Base-by-base conservation (phyloP, 2,113 vertebrate species). In the Turnix velox region DNA sequence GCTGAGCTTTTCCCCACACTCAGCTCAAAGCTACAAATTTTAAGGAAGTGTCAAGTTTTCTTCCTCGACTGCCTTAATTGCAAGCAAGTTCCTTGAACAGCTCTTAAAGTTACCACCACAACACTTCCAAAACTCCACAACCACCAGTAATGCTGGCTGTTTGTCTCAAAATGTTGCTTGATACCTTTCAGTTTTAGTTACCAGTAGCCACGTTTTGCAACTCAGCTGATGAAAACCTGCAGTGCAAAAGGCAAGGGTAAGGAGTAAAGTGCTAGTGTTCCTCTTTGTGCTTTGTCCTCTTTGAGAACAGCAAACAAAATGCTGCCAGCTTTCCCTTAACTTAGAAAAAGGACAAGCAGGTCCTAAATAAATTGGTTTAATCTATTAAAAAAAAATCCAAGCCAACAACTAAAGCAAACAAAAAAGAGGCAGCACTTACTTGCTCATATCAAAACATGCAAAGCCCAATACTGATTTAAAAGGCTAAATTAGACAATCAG, bases 81-180 rank as follows among this genome's bases (percentile, higher is more conserved):
- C 15, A 88, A 59, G 25, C n/a, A 73, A 91, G 51, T 37, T 88
- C 45, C 73, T 69, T 51, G 68, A 87, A 86, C n/a, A 80, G 11
- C 17, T 31, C 35, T 20, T 33, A 28, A 84, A 49, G 7, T 68
- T 83, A 79, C 27, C 31, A 65, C n/a, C 49, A 55, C 4, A n/a
- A 0, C 0, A 9, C 7, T 66, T 84, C 45, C 33, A 80, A 84
- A 93, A 81, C 54, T 42, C 46, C 23, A 45, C 33, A 40, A 12
- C 45, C 31, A 33, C 33, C n/a, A 84, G 2, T 45, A 71, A 40
- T 0, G 0, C 18, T 18, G n/a, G n/a, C n/a, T n/a, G n/a, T n/a
- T n/a, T n/a, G 20, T 49, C 51, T 75, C 40, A 65, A 84, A 58
- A 93, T 65, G 20, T 0, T 67, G 14, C 35, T 62, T 40, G 12